A percentile compares a stretch with the other conserved stretches of the same genome.
phyloP scores from a whole-genome alignment of 2,797 vertebrate genomes.

The Zalophus californianus region DNA sequence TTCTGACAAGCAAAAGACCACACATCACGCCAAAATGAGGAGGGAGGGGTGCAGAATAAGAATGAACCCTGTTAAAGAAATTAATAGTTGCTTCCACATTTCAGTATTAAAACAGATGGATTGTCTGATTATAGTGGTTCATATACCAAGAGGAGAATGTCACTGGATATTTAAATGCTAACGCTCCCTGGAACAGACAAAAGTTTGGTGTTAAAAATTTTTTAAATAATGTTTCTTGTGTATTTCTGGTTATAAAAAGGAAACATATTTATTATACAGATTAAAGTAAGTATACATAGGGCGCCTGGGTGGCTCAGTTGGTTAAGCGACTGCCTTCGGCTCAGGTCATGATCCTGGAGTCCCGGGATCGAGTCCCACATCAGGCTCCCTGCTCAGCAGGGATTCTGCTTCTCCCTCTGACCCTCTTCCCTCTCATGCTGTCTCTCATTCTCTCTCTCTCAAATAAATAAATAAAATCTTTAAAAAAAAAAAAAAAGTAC shows the following conservation, averaged over 20 bases:
- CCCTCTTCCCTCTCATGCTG: too few species aligned
- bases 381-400: too few species aligned
- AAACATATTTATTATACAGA: neutral
- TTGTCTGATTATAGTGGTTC: conserved; percentile 60
- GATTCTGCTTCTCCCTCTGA: too few species aligned
- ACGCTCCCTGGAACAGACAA: conserved; percentile 8
- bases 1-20: conserved; percentile 61
- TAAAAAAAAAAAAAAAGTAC: neutral
- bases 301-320: too few species aligned
- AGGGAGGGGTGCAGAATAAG: neutral
- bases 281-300: conserved; percentile 22
- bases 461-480: too few species aligned
- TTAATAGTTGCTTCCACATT: neutral
- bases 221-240: neutral
- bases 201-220: conserved; percentile 1
- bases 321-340: too few species aligned
- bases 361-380: too few species aligned
- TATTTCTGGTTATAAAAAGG: conserved; percentile 52
- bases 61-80: conserved; percentile 35
- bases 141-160: neutral
- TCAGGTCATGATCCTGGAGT: too few species aligned
- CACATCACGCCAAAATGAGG: conserved; percentile 65
- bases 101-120: conserved; percentile 55
- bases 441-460: too few species aligned
- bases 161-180: conserved; percentile 39